Percentiles rank a stretch among this genome's conserved stretches.
These are phyloP conservation scores for Sitophilus oryzae DNA, from an alignment of 1,140 invertebrate genomes.

Conservation along the genomic window DNA sequence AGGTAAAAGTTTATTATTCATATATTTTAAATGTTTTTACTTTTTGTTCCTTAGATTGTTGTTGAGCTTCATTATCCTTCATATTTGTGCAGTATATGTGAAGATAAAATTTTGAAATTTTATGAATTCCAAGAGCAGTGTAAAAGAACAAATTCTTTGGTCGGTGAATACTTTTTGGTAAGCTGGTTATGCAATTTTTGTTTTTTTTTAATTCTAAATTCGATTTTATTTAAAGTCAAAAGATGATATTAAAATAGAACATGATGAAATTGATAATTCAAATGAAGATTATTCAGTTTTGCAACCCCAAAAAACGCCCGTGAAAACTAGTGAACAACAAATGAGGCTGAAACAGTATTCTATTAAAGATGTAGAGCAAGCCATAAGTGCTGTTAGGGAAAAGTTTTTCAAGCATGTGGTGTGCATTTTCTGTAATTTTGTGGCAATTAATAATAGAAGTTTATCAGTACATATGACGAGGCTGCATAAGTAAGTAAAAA, in stretches of 20 bases:
- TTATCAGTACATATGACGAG: constrained; percentile 19
- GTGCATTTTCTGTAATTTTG: constrained; percentile 15
- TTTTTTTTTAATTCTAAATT: background rate
- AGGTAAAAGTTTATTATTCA: constrained; percentile 5
- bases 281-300: too few species aligned
- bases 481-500: constrained; percentile 17
- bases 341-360: constrained; percentile 16
- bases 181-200: background rate
- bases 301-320: too few species aligned
- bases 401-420: constrained; percentile 4
- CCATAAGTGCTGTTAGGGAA: constrained; percentile 6
- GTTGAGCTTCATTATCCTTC: background rate
- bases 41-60: background rate
- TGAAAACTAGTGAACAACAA: background rate
- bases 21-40: background rate
- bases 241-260: too few species aligned
- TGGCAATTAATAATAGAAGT: constrained; percentile 2
- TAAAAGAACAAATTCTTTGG: background rate
- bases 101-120: background rate
- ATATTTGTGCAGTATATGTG: constrained; percentile 8
- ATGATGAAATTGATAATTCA: too few species aligned
- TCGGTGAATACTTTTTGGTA: background rate
- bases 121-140: constrained; percentile 8
- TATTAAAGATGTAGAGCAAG: constrained; percentile 13
- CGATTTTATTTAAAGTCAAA: too few species aligned